These are phyloP conservation scores for Sigmodon hispidus DNA, from an alignment of 2,113 vertebrate species.

Conservation along the genomic window DNA sequence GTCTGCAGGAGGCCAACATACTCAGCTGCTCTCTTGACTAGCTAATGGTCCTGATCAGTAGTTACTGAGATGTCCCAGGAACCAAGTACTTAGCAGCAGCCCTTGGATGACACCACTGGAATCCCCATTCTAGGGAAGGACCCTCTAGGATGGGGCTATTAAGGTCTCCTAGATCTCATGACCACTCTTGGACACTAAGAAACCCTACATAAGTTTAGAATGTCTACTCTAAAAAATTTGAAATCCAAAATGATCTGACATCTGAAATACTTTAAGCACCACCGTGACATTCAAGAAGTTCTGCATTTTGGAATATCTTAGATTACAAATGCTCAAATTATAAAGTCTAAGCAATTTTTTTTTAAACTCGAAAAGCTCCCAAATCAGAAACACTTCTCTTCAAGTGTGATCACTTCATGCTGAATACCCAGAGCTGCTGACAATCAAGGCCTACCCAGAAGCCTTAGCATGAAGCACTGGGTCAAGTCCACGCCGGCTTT, in stretches of 20 bases:
- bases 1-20: not conserved
- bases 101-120: accelerated
- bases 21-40: too few species aligned
- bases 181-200: not conserved
- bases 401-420: not conserved
- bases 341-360: not conserved
- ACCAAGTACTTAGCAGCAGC: not conserved
- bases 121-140: not conserved
- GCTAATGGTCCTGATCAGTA: not conserved
- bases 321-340: not conserved
- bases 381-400: not conserved
- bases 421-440: accelerated
- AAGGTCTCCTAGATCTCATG: not conserved
- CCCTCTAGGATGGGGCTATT: not conserved
- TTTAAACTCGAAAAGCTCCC: not conserved
- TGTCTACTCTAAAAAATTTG: not conserved
- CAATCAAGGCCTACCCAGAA: not conserved
- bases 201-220: not conserved
- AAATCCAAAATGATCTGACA: not conserved
- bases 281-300: not conserved
- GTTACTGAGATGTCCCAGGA: not conserved
- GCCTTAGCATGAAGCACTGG: too few species aligned
- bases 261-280: not conserved
- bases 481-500: too few species aligned
- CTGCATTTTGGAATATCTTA: not conserved